Conservation (phyloP, 2,888 invertebrate species). For the Argyresthia albistria region DNA sequence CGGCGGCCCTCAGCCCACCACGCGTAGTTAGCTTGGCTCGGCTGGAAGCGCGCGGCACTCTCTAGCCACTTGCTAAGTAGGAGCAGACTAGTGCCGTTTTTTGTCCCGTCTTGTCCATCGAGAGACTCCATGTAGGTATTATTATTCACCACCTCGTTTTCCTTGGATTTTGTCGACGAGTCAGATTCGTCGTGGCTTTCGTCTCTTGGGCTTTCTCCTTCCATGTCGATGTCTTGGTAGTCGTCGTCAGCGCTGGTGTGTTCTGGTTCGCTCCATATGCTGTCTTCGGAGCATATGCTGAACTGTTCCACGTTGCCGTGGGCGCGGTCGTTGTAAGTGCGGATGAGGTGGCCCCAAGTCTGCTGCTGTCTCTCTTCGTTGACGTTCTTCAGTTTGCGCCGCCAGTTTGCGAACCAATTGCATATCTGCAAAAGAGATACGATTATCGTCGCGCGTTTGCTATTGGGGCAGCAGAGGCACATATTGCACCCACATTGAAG, state of each 20-base stretch:
- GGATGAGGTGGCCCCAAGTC: slow-evolving; percentile 82
- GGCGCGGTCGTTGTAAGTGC: slow-evolving; percentile 81
- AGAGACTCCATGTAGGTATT: slow-evolving; percentile 37
- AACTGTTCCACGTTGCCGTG: slow-evolving; percentile 86
- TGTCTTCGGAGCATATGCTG: slow-evolving; percentile 83
- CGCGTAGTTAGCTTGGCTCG: slow-evolving; percentile 79
- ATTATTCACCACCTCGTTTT: slow-evolving; percentile 44
- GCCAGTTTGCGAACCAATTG: slow-evolving; percentile 90
- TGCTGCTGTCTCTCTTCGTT: slow-evolving; percentile 77
- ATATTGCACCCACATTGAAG: too few relatives aligned
- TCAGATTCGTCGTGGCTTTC: slow-evolving; percentile 38
- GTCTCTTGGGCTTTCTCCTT: slow-evolving; percentile 36
- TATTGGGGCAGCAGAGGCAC: too few relatives aligned
- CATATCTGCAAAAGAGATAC: slow-evolving; percentile 69
- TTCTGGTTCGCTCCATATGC: slow-evolving; percentile 83
- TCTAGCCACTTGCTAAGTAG: slow-evolving; percentile 83
- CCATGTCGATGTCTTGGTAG: slow-evolving; percentile 26
- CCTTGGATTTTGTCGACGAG: slow-evolving; percentile 35
- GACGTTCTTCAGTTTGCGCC: slow-evolving; percentile 83
- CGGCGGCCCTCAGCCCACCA: slow-evolving; percentile 71
- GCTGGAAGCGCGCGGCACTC: slow-evolving; percentile 81
- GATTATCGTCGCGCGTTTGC: not conserved
- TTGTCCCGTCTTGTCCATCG: slow-evolving; percentile 17
- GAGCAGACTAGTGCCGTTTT: slow-evolving; percentile 65
- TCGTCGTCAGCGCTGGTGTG: slow-evolving; percentile 29